These are phyloP conservation scores for Dilophus febrilis DNA, from an alignment of 2,888 invertebrate genomes.

Conservation along the genomic window DNA sequence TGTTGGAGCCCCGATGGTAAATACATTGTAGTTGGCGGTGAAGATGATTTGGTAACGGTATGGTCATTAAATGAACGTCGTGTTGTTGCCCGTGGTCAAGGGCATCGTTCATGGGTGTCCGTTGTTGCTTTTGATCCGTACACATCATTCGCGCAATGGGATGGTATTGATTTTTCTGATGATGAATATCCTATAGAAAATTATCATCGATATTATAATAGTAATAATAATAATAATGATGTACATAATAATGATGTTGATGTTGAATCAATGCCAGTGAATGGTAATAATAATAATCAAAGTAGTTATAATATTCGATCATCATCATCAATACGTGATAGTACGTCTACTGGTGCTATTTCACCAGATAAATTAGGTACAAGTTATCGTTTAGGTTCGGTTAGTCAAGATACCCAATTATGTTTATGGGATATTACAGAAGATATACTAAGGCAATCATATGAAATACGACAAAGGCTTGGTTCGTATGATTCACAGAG, in stretches of 20 bases:
- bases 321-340: background rate
- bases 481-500: conserved; percentile 10
- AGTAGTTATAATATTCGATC: background rate
- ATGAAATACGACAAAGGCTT: conserved; percentile 10
- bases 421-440: conserved; percentile 5
- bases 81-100: conserved; percentile 94
- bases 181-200: conserved; percentile 33
- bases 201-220: conserved; percentile 13
- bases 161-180: conserved; percentile 37
- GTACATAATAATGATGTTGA: conserved; percentile 23
- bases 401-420: conserved; percentile 35
- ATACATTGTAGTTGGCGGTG: conserved; percentile 92
- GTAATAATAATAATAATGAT: conserved; percentile 14
- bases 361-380: conserved; percentile 30
- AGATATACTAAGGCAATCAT: conserved; percentile 6
- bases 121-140: conserved; percentile 89
- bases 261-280: conserved; percentile 13
- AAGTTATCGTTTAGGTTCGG: conserved; percentile 78
- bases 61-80: conserved; percentile 86
- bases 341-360: background rate
- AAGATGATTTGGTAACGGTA: conserved; percentile 95
- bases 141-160: conserved; percentile 50
- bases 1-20: conserved; percentile 96
- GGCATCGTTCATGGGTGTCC: conserved; percentile 95
- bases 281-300: conserved; percentile 16